Base-by-base conservation (phyloP, 2,113 vertebrate genomes). In the Thermophis baileyi region DNA sequence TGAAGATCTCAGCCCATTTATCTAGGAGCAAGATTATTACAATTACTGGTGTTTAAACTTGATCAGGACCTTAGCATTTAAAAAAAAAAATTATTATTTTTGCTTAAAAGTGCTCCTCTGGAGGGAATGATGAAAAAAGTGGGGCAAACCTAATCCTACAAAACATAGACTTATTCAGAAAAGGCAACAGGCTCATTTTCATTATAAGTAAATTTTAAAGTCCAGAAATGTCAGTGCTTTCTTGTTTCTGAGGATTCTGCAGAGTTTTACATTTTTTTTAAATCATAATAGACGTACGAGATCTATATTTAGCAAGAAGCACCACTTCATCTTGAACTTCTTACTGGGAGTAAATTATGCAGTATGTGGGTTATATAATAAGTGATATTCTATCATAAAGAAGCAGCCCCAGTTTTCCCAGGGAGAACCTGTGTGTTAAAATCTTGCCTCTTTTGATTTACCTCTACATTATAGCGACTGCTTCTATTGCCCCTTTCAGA, bases 281-380 rank as follows among this genome's bases (percentile, higher is more conserved):
- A 47, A 47, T 92, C 60, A 89, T 44, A 92, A 69, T 44, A 51
- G 27, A 20, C n/a, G 2, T 63, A 49, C 51, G 11, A 55, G 20
- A 54, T 57, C 87, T 88, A 50, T 92, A 81, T 81, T 92, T 92
- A 92, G 50, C 50, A 18, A 30, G n/a, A 88, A 35, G 54, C 54
- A 63, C 60, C 54, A 63, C 44, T n/a, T 46, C 44, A 16, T n/a
- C 10, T 49, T 87, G 53, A 50, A 54, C 90, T 85, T 91, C 55
- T 91, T 57, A 86, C 40, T 86, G 16, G 25, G n/a, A 87, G 91
- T 91, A 60, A 87, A 91, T 87, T 87, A 91, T 87, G 85, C 85
- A 87, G n/a, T 63, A 87, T n/a, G 57, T 87, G 55, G 85, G 12
- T 30, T 69, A 46, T 88, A 46, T 9, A 51, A 63, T 50, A 63